Evolutionary conservation across 2,797 vertebrate species (phyloP), one percentile per base, ranked within the genome.

Genomic region (Selene dorsalis): DNA sequence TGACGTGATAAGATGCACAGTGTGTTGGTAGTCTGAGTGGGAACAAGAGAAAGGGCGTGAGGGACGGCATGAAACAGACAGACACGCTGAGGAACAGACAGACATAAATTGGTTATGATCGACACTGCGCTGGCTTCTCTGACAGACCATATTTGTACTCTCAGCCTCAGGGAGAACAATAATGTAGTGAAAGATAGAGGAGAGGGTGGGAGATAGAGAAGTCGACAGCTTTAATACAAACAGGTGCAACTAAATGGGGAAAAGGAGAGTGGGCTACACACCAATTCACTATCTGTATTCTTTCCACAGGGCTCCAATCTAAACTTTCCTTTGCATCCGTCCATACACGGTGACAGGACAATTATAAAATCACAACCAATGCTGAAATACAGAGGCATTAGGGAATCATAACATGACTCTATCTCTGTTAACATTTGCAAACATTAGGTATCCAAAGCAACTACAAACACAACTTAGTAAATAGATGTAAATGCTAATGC

Each of bases 1-100:
- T 82, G 73, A 79, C 79, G 69, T 43, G 69, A 87, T 62, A 69
- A 62, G 53, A 78, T 71, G 69, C 60, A 48, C 53, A 71, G 30
- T 52, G 30, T 74, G 59, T 38, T 50, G 16, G 43, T 35, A 64
- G 41, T 71, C 20, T 59, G 57, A 53, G 60, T 8, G 4, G 2
- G 13, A 30, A 4, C 22, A 39, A 26, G 58, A 16, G 35, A 56
- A 28, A 48, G 26, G 53, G 56, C 9, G 18, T 6, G 26, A 45
- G 41, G 48, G n/a, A 14, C 28, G 58, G 17, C 11, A 16, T 28
- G 1, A 24, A 35, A 68, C 28, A 30, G 47, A 66, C 12, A 52
- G 47, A 75, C n/a, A 48, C 45, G 9, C 32, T 35, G 62, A 28
- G 61, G 50, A 75, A 24, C 22, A 73, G 65, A 83, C 53, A 43